Percentiles rank a stretch among this genome's conserved stretches.
phyloP scores from a whole-genome alignment of 37 sponge, comb jelly and placozoan genomes.

The Mnemiopsis leidyi region DNA sequence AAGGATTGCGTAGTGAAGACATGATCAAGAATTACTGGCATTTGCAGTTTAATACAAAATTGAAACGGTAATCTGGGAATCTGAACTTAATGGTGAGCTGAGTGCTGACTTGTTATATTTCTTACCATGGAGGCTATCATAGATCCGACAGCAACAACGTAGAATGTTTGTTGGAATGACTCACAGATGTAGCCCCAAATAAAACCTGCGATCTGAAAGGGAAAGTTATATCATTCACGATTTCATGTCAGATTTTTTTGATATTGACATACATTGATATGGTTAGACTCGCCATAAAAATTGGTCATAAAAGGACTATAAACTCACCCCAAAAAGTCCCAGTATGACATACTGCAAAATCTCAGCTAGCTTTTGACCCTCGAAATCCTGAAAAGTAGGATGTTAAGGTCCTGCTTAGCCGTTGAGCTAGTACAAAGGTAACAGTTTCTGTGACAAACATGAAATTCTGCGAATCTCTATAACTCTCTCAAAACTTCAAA shows the following conservation, averaged over 20 bases:
- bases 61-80: no score
- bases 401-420: no score
- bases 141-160: conserved; percentile 17
- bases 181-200: conserved; percentile 93
- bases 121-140: conserved; percentile 12
- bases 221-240: no score
- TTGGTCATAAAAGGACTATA: background rate
- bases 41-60: no score
- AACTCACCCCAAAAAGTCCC: conserved; percentile 82
- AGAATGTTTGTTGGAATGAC: conserved; percentile 82
- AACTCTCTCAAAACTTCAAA: no score
- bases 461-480: no score
- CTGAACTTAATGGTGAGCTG: no score
- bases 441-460: no score
- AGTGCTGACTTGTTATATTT: no score
- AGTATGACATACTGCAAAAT: conserved; percentile 78
- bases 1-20: background rate
- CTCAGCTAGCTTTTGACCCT: conserved; percentile 94
- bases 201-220: conserved; percentile 87
- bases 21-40: background rate
- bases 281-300: background rate
- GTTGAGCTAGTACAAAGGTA: no score
- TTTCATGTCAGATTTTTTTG: no score
- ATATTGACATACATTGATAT: background rate
- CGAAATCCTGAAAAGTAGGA: conserved; percentile 78